A percentile compares a stretch with the other conserved stretches of the same genome.
These are phyloP conservation scores for Remorina albescens DNA, from an alignment of 2,797 vertebrate species.

Conservation along the genomic window DNA sequence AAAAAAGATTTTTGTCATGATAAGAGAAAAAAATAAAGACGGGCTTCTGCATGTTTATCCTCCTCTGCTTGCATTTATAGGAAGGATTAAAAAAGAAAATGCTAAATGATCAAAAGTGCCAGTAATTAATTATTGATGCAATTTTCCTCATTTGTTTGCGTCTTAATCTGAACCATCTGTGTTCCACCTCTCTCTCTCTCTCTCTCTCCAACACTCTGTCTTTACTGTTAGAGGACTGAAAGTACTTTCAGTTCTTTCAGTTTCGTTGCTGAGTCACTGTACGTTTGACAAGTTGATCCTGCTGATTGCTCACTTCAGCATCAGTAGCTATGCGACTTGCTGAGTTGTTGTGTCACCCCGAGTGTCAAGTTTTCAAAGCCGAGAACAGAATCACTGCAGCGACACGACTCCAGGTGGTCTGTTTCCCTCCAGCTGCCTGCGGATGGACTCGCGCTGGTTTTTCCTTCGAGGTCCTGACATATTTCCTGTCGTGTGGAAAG, in stretches of 20 bases:
- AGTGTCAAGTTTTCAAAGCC: neutral
- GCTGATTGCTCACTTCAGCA: conserved; percentile 27
- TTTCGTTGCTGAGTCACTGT: conserved; percentile 14
- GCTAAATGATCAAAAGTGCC: no score
- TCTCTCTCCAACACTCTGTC: neutral
- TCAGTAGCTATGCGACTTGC: neutral
- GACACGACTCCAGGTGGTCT: neutral
- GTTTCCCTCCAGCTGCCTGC: no score
- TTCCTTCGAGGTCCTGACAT: no score
- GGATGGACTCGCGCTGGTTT: no score
- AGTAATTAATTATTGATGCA: no score
- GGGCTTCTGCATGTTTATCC: no score
- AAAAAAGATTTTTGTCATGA: no score
- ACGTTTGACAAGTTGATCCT: neutral
- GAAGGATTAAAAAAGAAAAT: no score
- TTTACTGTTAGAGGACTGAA: neutral
- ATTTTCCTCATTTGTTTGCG: neutral
- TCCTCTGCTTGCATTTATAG: no score
- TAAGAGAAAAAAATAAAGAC: no score
- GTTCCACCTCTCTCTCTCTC: neutral
- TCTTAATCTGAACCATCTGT: neutral
- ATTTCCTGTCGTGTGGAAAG: no score
- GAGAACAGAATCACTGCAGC: neutral
- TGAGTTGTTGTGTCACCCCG: conserved; percentile 6
- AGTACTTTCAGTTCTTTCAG: neutral